Evolutionary conservation across 2,797 vertebrate species (phyloP), one percentile per base, ranked within the genome.

Genomic region (Amphiprion clarkii): DNA sequence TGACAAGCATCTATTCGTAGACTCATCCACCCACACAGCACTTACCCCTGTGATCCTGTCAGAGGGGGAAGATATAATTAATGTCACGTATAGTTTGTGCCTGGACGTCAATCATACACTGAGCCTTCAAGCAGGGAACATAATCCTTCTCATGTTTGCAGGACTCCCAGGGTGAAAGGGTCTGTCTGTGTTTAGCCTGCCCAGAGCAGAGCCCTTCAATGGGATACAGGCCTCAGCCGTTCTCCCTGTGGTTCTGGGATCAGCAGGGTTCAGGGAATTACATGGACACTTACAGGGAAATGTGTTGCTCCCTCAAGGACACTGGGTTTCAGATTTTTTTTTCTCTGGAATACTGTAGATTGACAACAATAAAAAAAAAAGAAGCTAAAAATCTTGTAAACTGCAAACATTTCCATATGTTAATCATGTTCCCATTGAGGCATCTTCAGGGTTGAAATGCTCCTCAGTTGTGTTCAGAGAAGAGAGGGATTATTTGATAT

Each of bases 201-300:
- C 74, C 69, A 48, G 68, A 63, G 71, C 66, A 39, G 57, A 71
- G 74, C 79, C 62, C 63, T 73, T 39, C 13, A 14, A 66, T 14
- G 63, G 79, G 76, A 46, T 16, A 19, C 23, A 49, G 48, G 75
- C 48, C 75, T 69, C 61, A 63, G 62, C 49, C 12, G 4, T 40
- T 53, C 64, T 79, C 73, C 75, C 68, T 73, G 87, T 60, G 53
- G 85, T 55, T 67, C 21, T 55, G 51, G 70, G 76, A 89, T 70
- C 85, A 82, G 80, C 85, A 59, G 81, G 79, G 60, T 52, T 2
- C 23, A 46, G 65, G 54, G 82, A 87, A 89, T 89, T 91, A 91
- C 89, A 87, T 2, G 64, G 58, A 23, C 63, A 78, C 85, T 84
- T 44, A 67, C 65, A 65, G 62, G 14, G 65, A 60, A 70, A 73